These are phyloP conservation scores for Chymomyza fuscimana DNA, from an alignment of 2,888 invertebrate genomes.

Conservation along the genomic window DNA sequence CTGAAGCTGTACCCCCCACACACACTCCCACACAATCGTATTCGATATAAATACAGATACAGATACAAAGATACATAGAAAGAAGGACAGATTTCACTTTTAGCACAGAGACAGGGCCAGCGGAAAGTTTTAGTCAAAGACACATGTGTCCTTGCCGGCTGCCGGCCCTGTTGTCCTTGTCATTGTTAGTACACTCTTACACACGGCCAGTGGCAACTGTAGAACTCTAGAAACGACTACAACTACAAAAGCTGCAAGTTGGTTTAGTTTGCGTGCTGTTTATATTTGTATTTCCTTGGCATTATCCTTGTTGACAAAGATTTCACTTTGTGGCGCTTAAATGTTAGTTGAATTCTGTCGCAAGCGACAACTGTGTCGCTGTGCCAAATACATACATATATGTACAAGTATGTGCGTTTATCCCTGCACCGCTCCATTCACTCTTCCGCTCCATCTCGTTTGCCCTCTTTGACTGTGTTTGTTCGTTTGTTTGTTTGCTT, in stretches of 20 bases:
- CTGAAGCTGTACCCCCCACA: constrained; percentile 30
- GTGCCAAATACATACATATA: neutral
- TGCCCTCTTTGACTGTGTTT: constrained; percentile 62
- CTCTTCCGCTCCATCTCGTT: constrained; percentile 29
- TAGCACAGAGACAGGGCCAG: constrained; percentile 29
- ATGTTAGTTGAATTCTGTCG: constrained; percentile 69
- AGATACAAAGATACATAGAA: neutral
- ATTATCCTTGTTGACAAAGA: constrained; percentile 77
- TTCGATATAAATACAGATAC: neutral
- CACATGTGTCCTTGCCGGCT: constrained; percentile 33
- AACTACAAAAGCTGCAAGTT: constrained; percentile 55
- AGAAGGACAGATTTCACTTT: constrained; percentile 66
- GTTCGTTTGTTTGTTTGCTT: constrained; percentile 65
- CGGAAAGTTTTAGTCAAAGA: constrained; percentile 63
- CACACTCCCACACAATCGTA: constrained; percentile 32
- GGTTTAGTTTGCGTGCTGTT: constrained; percentile 75
- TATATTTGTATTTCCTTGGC: constrained; percentile 76
- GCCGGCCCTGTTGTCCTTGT: constrained; percentile 59
- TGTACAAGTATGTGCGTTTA: neutral
- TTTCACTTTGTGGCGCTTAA: constrained; percentile 77
- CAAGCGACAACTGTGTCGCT: constrained; percentile 17
- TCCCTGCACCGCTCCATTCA: neutral
- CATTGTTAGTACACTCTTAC: constrained; percentile 38
- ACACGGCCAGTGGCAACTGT: constrained; percentile 10
- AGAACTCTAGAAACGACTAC: neutral